A percentile compares a stretch with the other conserved stretches of the same genome.
These are phyloP conservation scores for Cheirogaleus medius DNA, from an alignment of 2,113 vertebrate genomes.

Conservation along the genomic window DNA sequence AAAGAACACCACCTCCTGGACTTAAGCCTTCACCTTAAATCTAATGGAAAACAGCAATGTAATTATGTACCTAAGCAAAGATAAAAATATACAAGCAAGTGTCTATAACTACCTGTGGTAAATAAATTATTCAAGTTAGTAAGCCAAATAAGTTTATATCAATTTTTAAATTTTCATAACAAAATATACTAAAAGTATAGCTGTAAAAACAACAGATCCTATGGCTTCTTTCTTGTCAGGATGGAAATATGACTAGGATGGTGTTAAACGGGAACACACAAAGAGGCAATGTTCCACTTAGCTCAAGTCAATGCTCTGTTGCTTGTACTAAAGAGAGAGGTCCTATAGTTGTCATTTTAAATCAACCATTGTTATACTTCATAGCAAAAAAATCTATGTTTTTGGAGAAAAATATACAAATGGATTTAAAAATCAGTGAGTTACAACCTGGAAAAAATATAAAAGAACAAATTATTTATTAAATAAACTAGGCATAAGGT, in stretches of 20 bases:
- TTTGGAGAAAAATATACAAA: neutral
- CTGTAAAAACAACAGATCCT: neutral
- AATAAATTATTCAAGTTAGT: neutral
- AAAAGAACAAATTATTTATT: neutral
- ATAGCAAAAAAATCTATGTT: neutral
- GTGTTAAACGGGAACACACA: neutral
- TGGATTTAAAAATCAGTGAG: neutral
- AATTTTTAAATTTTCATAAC: neutral
- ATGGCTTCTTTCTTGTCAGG: neutral
- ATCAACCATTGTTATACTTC: neutral
- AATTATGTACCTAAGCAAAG: neutral
- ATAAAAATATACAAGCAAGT: neutral
- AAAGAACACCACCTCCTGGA: neutral
- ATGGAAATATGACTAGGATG: neutral
- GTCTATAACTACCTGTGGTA: neutral
- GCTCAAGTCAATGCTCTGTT: neutral
- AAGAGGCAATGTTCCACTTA: neutral
- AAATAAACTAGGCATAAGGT: neutral
- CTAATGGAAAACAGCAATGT: neutral
- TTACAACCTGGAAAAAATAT: neutral
- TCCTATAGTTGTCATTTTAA: neutral
- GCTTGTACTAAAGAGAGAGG: neutral
- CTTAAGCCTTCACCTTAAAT: neutral
- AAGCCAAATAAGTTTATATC: neutral
- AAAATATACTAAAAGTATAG: slow-evolving; percentile 3